Evolutionary conservation across 2,888 invertebrate species (phyloP).

Genomic region (Agrochola circellaris): DNA sequence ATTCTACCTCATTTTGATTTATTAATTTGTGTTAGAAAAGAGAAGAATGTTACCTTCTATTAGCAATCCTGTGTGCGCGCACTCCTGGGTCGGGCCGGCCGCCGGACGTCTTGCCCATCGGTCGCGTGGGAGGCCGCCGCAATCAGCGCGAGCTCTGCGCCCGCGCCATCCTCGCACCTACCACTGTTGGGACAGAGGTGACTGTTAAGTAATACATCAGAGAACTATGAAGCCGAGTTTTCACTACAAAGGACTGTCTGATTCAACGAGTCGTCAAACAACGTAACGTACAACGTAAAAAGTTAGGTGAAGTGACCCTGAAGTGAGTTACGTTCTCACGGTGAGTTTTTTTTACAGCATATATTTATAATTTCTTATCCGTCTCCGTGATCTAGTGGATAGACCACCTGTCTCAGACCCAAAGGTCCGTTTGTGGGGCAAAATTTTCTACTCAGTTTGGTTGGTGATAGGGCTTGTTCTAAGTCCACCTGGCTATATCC

Average conservation of each 20-base stretch:
- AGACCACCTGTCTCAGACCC: no score
- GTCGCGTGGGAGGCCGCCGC: conserved; percentile 76
- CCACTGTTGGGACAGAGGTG: conserved; percentile 54
- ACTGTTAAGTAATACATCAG: not conserved
- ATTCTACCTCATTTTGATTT: no score
- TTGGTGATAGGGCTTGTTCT: no score
- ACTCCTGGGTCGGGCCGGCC: conserved; percentile 85
- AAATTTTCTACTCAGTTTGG: no score
- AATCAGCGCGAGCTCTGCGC: conserved; percentile 73
- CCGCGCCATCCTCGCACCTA: conserved; percentile 70
- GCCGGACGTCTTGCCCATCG: conserved; percentile 89
- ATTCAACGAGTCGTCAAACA: not conserved
- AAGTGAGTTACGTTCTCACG: no score
- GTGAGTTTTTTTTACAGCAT: no score
- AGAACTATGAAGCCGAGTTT: not conserved
- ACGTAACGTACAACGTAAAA: no score
- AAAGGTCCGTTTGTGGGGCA: no score
- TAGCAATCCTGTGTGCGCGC: conserved; percentile 83
- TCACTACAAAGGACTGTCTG: not conserved
- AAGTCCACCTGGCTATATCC: no score
- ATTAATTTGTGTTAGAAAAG: not conserved
- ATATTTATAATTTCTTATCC: no score
- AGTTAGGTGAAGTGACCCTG: not conserved
- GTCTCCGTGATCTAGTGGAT: no score
- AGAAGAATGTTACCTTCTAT: conserved; percentile 76